Conservation (phyloP, 2,797 vertebrate genomes). For the Rousettus madagascariensis region DNA sequence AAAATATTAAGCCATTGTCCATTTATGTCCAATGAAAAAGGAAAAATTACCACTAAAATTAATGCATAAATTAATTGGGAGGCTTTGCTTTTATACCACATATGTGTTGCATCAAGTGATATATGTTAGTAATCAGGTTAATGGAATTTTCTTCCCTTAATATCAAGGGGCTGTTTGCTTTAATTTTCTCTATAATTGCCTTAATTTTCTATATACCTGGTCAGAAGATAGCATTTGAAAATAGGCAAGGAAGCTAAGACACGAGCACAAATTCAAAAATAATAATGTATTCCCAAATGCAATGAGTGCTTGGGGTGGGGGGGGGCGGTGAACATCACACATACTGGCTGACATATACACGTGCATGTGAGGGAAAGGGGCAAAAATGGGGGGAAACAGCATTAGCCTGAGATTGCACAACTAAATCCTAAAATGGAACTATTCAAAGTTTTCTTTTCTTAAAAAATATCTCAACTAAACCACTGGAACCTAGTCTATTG, state of each 20-base stretch:
- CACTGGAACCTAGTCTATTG: background rate
- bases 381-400: background rate
- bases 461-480: background rate
- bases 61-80: slow-evolving; percentile 16
- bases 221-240: slow-evolving; percentile 54
- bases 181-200: slow-evolving; percentile 71
- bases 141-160: slow-evolving; percentile 61
- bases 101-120: background rate
- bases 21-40: background rate
- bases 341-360: fast-evolving
- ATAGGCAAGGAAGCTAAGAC: slow-evolving; percentile 31
- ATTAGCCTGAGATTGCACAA: background rate
- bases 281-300: background rate
- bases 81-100: background rate
- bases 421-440: background rate
- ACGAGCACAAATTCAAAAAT: slow-evolving; percentile 30
- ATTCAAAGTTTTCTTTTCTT: background rate
- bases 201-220: slow-evolving; percentile 70
- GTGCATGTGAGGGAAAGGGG: background rate
- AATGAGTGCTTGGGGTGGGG: background rate
- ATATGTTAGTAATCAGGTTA: slow-evolving; percentile 57
- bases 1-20: background rate
- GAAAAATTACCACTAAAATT: slow-evolving; percentile 32
- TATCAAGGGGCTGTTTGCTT: slow-evolving; percentile 65
- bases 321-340: too few relatives aligned